Percentiles rank a stretch among this genome's conserved stretches.
phyloP scores from a whole-genome alignment of 2,888 invertebrate species.

The Cepaea hortensis region DNA sequence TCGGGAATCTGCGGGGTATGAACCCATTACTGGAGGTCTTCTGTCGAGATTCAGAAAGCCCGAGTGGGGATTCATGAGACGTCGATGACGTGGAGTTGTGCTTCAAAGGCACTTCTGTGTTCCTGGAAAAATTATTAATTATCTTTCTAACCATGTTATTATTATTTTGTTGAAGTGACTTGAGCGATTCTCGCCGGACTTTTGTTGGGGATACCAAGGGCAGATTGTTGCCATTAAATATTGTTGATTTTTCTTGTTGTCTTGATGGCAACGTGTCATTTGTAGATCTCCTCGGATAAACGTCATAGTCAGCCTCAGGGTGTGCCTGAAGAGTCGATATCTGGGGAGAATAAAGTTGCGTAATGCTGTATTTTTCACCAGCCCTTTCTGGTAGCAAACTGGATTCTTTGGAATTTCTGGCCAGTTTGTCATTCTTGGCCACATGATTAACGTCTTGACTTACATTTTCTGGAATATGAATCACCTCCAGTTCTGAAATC shows the following conservation, averaged over 20 bases:
- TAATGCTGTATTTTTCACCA: neutral
- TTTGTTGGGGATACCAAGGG: neutral
- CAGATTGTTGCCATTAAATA: neutral
- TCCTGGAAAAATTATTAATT: neutral
- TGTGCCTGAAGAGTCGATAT: neutral
- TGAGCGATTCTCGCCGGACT: neutral
- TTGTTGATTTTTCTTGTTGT: constrained; percentile 22
- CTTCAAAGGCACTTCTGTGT: neutral
- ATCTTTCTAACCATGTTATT: neutral
- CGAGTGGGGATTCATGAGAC: too few species aligned
- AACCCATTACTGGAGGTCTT: neutral
- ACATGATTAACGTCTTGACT: neutral
- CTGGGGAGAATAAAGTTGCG: neutral
- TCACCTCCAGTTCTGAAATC: neutral
- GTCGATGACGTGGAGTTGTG: too few species aligned
- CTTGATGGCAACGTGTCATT: neutral
- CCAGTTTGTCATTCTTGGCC: too few species aligned
- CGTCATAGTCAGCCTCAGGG: constrained; percentile 26
- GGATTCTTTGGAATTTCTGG: neutral
- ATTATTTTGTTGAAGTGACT: neutral
- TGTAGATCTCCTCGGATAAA: constrained; percentile 10
- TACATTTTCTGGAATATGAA: neutral
- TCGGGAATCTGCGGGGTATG: too few species aligned
- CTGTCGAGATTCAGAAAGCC: neutral
- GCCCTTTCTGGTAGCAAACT: neutral